Evolutionary conservation across 2,888 invertebrate species (phyloP), one percentile per base, ranked within the genome.

Genomic region (Cataglyphis cursor): DNA sequence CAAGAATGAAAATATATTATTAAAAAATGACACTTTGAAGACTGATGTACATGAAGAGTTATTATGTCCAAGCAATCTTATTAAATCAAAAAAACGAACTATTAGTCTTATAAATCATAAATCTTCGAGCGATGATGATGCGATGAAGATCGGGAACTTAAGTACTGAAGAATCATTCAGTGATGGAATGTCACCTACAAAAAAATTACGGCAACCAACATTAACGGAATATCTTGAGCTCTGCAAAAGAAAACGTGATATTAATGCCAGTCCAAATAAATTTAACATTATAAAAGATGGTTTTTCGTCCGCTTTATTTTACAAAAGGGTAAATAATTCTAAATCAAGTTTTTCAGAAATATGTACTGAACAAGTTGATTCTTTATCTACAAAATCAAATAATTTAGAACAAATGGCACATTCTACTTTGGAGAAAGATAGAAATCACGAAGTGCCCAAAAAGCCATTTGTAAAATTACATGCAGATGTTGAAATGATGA

Each of bases 391-490:
- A 68, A 44, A 24, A 44, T 61, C 18, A 44, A 70, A 12, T 48
- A 31, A 35, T 24, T 1, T n/a, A 44, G 15, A 61, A 78, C 57
- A 44, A 80, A 72, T 6, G 1, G 8, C 12, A 59, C 0, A 10
- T 31, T 70, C 57, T 44, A 44, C 41, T 70, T 4, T 24, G 10
- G 21, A 70, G 59, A 31, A 70, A 70, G 21, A 10, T 70, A 18
- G 4, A 18, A 70, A 68, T 21, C 15, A 15, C 59, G 70, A 59
- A 59, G 8, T 2, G 28, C n/a, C 41, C 38, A 44, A 74, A 15
- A 54, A 44, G 41, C 89, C 90, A n/a, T 83, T 90, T 51, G 86
- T 88, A 21, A 61, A 73, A 61, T 82, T 89, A 66, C 82, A 86
- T 66, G 65, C 85, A 2, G 35, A 85, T 62, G 44, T 85, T 1